A percentile compares a stretch with the other conserved stretches of the same genome.
These are phyloP conservation scores for Micrasema longulum DNA, from an alignment of 1,140 invertebrate genomes.

Conservation along the genomic window DNA sequence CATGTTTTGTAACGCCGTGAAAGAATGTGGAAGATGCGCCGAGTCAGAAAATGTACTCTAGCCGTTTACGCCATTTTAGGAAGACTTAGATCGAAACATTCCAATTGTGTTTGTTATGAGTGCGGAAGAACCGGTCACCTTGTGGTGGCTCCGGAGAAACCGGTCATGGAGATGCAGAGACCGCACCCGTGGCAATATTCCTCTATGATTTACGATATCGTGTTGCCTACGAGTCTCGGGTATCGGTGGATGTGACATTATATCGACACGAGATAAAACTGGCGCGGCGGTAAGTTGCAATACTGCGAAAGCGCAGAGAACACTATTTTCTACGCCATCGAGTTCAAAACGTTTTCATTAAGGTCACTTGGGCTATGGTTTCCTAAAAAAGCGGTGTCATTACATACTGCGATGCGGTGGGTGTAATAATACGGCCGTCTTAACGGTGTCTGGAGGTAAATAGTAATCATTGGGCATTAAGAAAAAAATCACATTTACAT, in stretches of 20 bases:
- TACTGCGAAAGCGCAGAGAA: background rate
- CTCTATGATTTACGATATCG: conserved; percentile 22
- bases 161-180: conserved; percentile 14
- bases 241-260: conserved; percentile 1
- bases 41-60: background rate
- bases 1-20: too few relatives aligned
- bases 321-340: background rate
- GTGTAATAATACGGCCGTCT: too few relatives aligned
- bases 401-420: too few relatives aligned
- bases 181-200: conserved; percentile 8
- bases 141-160: background rate
- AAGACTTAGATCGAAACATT: conserved; percentile 13
- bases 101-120: conserved; percentile 9
- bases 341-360: background rate
- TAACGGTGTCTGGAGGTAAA: too few relatives aligned
- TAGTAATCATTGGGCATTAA: background rate
- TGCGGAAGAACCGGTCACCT: conserved; percentile 15
- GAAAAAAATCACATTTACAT: background rate
- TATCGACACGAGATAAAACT: too few relatives aligned
- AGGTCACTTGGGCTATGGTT: background rate
- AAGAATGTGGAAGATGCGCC: background rate
- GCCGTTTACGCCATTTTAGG: conserved; percentile 22
- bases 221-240: conserved; percentile 1
- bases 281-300: too few relatives aligned
- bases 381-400: too few relatives aligned